A percentile compares a stretch with the other conserved stretches of the same genome.
Conservation (phyloP, 2,888 invertebrate species). For the Cephus runcator region DNA sequence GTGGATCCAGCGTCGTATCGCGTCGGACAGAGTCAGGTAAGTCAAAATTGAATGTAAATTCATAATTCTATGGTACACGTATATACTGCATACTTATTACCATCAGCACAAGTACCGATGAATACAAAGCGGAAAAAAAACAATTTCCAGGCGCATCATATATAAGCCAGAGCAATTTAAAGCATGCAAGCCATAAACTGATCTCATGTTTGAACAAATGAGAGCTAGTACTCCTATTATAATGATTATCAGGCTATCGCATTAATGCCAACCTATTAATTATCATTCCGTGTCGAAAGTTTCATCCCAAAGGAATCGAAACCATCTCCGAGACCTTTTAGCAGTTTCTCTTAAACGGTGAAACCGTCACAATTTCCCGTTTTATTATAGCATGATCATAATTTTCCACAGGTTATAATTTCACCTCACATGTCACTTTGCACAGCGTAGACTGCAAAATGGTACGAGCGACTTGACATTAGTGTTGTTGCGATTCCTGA, state of each 20-base stretch:
- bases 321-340: not conserved
- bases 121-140: not conserved
- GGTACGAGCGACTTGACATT: not conserved
- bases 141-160: not conserved
- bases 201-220: not conserved
- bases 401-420: not conserved
- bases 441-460: not conserved
- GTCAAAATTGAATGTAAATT: conserved; percentile 46
- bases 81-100: not conserved
- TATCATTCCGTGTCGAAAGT: not conserved
- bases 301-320: not conserved
- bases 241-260: not conserved
- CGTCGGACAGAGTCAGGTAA: conserved; percentile 92
- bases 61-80: not conserved
- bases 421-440: not conserved
- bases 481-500: not conserved
- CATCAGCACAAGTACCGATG: not conserved
- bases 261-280: not conserved
- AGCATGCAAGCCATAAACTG: not conserved
- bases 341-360: not conserved
- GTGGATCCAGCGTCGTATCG: conserved; percentile 87
- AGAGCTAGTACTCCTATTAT: not conserved
- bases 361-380: not conserved
- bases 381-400: not conserved
- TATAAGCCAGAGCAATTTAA: not conserved